Conservation (phyloP, 2,888 invertebrate species). For the Formica aserva region DNA sequence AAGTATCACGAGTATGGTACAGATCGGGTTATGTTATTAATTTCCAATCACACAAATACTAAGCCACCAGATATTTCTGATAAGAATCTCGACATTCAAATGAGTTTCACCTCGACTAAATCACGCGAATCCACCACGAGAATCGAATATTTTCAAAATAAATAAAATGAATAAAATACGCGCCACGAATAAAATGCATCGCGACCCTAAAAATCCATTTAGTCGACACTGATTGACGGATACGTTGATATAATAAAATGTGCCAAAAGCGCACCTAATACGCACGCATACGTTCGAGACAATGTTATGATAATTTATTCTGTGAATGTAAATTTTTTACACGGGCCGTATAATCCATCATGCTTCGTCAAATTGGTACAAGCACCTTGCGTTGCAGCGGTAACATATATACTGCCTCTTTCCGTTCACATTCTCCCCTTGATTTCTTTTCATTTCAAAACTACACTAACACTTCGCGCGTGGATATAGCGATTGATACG, state of each 20-base stretch:
- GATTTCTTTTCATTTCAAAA: conserved; percentile 63
- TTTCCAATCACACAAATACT: conserved; percentile 3
- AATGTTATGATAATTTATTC: conserved; percentile 81
- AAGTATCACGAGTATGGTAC: conserved; percentile 33
- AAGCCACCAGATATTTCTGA: not conserved
- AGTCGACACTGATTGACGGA: not conserved
- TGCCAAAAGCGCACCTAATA: conserved; percentile 43
- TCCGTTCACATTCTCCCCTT: conserved; percentile 21
- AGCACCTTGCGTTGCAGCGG: conserved; percentile 66
- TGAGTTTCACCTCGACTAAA: conserved; percentile 6
- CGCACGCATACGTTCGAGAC: conserved; percentile 59
- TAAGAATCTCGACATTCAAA: conserved; percentile 15
- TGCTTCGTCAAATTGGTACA: conserved; percentile 80
- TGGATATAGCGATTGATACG: conserved; percentile 65
- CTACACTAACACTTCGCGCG: conserved; percentile 47
- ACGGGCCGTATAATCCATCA: conserved; percentile 79
- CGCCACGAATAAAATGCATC: not conserved
- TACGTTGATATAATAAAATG: conserved; percentile 9
- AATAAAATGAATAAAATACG: not conserved
- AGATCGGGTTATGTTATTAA: conserved; percentile 7
- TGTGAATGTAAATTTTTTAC: conserved; percentile 76
- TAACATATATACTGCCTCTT: conserved; percentile 53
- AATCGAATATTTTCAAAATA: not conserved
- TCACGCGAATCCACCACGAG: not conserved
- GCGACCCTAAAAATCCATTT: not conserved